These are phyloP conservation scores for Oreochromis mossambicus DNA, from an alignment of 2,797 vertebrate species.

Conservation along the genomic window DNA sequence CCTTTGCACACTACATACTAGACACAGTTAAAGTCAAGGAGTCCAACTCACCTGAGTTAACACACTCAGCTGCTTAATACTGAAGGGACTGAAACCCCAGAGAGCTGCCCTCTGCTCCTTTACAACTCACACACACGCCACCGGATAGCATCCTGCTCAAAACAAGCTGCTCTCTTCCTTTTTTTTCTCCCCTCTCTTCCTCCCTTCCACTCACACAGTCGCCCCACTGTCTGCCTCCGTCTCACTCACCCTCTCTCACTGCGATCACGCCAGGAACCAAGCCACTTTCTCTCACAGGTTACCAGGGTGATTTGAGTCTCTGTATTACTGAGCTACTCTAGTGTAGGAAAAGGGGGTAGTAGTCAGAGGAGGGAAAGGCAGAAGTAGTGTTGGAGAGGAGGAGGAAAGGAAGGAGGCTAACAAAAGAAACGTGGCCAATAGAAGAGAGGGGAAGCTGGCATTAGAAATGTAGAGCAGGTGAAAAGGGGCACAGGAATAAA, in stretches of 20 bases:
- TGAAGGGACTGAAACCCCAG: constrained; percentile 30
- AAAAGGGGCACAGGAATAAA: constrained; percentile 21
- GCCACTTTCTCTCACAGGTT: constrained; percentile 69
- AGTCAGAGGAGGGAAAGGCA: constrained; percentile 1
- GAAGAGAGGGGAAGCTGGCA: constrained; percentile 46
- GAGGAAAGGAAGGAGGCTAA: constrained; percentile 30
- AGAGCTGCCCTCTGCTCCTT: constrained; percentile 61
- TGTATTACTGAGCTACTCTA: constrained; percentile 49
- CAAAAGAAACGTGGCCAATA: constrained; percentile 23
- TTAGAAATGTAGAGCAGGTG: constrained; percentile 6
- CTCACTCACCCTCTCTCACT: constrained; percentile 42
- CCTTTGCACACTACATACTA: not conserved
- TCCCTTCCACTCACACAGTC: constrained; percentile 27
- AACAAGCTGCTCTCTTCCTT: constrained; percentile 43
- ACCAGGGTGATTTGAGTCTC: constrained; percentile 69
- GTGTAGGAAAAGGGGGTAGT: constrained; percentile 17
- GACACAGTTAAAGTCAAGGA: not conserved
- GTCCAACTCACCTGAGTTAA: constrained; percentile 60
- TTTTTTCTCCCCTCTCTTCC: constrained; percentile 11
- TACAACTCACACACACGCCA: constrained; percentile 57
- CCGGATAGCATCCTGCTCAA: constrained; percentile 54
- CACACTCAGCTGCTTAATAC: constrained; percentile 30
- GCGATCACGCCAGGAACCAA: constrained; percentile 45
- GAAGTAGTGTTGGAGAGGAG: constrained; percentile 14
- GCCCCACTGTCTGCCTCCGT: constrained; percentile 36